These are phyloP conservation scores for Zophobas atratus DNA, from an alignment of 1,140 invertebrate species.

Conservation along the genomic window DNA sequence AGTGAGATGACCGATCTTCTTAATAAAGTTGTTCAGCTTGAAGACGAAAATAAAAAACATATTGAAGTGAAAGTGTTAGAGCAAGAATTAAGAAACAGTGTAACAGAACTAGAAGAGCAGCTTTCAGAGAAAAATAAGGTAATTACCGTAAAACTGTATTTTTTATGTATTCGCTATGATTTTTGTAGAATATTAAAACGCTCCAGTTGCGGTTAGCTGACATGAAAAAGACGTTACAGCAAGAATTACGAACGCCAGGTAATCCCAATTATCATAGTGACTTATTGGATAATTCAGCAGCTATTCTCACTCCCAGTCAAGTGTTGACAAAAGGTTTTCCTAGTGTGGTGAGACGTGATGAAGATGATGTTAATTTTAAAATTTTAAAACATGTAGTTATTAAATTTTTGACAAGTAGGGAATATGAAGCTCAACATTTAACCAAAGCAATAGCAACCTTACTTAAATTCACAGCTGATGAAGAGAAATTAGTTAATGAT, in stretches of 20 bases:
- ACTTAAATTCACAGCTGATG: constrained; percentile 87
- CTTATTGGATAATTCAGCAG: constrained; percentile 60
- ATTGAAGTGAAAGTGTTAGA: constrained; percentile 72
- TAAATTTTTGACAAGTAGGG: constrained; percentile 91
- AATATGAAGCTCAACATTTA: constrained; percentile 90
- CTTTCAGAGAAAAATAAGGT: constrained; percentile 86
- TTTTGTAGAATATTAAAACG: constrained; percentile 86
- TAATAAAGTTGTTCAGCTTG: constrained; percentile 69
- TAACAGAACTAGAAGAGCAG: constrained; percentile 81
- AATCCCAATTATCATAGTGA: constrained; percentile 56
- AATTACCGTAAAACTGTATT: constrained; percentile 38
- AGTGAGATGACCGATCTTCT: constrained; percentile 73
- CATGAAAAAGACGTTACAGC: constrained; percentile 92
- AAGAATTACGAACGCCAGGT: constrained; percentile 79
- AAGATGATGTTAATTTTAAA: constrained; percentile 86
- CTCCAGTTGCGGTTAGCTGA: constrained; percentile 89
- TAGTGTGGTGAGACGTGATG: constrained; percentile 70
- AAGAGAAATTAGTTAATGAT: constrained; percentile 89
- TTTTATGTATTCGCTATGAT: constrained; percentile 1
- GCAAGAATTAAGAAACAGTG: constrained; percentile 73
- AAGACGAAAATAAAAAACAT: constrained; percentile 69
- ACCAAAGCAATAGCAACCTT: constrained; percentile 90
- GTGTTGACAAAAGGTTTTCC: constrained; percentile 71
- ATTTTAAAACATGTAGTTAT: constrained; percentile 95
- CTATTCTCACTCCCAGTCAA: constrained; percentile 70